Conservation (phyloP, 2,888 invertebrate species). For the Sphinx pinastri region DNA sequence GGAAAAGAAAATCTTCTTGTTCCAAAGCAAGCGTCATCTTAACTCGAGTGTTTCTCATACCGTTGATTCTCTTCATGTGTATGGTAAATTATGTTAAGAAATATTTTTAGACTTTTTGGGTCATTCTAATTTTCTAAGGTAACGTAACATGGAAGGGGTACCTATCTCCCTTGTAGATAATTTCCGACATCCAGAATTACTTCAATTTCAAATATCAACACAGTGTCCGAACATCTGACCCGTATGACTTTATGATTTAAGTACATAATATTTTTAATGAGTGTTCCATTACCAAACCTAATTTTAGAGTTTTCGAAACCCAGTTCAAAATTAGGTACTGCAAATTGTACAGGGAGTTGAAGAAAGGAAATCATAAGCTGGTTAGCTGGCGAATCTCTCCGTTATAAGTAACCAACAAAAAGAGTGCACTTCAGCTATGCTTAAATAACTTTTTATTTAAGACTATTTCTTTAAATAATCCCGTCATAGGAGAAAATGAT, state of each 20-base stretch:
- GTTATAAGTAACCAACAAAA: no score
- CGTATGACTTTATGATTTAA: not conserved
- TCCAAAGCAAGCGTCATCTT: slow-evolving; percentile 60
- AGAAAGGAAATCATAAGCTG: no score
- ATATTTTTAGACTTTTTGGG: not conserved
- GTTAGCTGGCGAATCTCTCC: no score
- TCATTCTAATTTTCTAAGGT: not conserved
- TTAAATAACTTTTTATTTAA: no score
- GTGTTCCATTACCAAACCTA: not conserved
- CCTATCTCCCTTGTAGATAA: not conserved
- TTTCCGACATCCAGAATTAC: not conserved
- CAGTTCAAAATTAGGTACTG: no score
- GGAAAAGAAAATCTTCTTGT: slow-evolving; percentile 76
- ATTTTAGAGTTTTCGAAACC: not conserved
- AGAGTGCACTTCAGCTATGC: no score
- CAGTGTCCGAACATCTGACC: no score
- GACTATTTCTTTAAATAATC: no score
- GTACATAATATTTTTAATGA: not conserved
- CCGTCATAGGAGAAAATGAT: no score
- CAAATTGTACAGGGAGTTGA: no score
- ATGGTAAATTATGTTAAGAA: slow-evolving; percentile 50
- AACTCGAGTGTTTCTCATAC: slow-evolving; percentile 56
- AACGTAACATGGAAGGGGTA: not conserved
- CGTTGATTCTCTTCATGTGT: slow-evolving; percentile 62
- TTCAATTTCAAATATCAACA: no score